Conservation (phyloP, 23 tunicate species). For the Halocynthia aurantium region DNA sequence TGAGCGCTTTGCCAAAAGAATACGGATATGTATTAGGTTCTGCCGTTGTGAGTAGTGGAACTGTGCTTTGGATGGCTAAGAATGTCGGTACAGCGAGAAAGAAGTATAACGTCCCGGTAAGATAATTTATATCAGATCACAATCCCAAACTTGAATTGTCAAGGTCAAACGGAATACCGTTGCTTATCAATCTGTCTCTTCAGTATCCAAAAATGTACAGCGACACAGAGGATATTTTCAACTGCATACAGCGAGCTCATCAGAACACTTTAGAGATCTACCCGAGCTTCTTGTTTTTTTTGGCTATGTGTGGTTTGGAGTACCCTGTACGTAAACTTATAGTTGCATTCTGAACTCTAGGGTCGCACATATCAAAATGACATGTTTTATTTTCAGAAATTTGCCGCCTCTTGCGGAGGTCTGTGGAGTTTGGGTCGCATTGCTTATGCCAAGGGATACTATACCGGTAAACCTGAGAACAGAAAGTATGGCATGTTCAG, state of each 20-base stretch:
- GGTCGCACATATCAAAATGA: background rate
- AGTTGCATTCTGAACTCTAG: background rate
- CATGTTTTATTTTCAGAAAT: slow-evolving; percentile 23
- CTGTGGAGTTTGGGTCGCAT: slow-evolving; percentile 52
- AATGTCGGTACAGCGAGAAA: slow-evolving; percentile 53
- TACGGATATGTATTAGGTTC: slow-evolving; percentile 52
- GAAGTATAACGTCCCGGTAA: slow-evolving; percentile 45
- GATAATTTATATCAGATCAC: background rate
- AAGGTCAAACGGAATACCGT: no score
- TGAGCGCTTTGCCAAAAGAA: slow-evolving; percentile 44
- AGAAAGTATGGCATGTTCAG: slow-evolving; percentile 44
- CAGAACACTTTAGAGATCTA: slow-evolving; percentile 56
- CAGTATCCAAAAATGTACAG: slow-evolving; percentile 73
- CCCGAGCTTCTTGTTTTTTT: slow-evolving; percentile 40
- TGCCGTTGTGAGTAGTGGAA: slow-evolving; percentile 31
- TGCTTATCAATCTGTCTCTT: background rate
- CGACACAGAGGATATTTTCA: slow-evolving; percentile 37
- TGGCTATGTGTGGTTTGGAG: slow-evolving; percentile 42
- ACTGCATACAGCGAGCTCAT: slow-evolving; percentile 70
- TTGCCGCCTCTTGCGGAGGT: slow-evolving; percentile 37
- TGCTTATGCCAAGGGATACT: slow-evolving; percentile 56
- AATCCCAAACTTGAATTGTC: no score
- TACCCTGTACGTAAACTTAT: slow-evolving; percentile 33
- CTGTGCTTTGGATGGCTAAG: slow-evolving; percentile 39
- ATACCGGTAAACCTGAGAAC: slow-evolving; percentile 44